phyloP scores from a whole-genome alignment of 2,797 vertebrate genomes.

The Serranus cabrilla region DNA sequence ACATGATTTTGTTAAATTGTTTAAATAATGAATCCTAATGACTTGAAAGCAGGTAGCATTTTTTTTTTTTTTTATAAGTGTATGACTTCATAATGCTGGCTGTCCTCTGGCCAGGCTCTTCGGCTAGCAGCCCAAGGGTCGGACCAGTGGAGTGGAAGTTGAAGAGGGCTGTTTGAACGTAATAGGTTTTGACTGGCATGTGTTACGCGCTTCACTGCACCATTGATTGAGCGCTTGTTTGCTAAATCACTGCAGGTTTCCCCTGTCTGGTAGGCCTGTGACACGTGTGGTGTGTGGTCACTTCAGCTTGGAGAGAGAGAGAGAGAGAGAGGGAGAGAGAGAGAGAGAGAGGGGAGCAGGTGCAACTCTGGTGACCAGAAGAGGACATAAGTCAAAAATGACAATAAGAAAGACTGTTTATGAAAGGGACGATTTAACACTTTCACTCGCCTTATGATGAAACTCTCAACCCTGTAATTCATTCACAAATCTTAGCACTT shows the following conservation, averaged over 20 bases:
- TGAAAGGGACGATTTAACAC: not conserved
- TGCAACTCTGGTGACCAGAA: constrained; percentile 26
- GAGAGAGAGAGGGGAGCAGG: constrained; percentile 20
- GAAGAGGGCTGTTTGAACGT: constrained; percentile 91
- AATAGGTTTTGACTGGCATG: constrained; percentile 97
- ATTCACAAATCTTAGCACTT: constrained; percentile 70
- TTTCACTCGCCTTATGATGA: constrained; percentile 28
- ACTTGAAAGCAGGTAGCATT: not conserved
- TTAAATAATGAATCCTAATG: not conserved
- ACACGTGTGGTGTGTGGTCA: constrained; percentile 87
- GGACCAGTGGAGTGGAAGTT: constrained; percentile 90
- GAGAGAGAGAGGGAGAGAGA: constrained; percentile 27
- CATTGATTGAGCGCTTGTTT: constrained; percentile 96
- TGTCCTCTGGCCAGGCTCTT: constrained; percentile 85
- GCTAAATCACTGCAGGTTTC: constrained; percentile 94
- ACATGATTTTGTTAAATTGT: not conserved
- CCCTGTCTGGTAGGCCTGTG: constrained; percentile 87
- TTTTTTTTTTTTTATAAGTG: constrained; percentile 19
- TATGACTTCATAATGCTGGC: constrained; percentile 57
- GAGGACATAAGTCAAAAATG: constrained; percentile 41
- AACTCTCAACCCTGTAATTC: constrained; percentile 48
- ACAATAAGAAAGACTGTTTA: constrained; percentile 13
- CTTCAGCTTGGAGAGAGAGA: constrained; percentile 65
- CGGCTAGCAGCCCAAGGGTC: constrained; percentile 88
- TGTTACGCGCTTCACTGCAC: constrained; percentile 91